These are phyloP conservation scores for Chromis chromis DNA, from an alignment of 2,797 vertebrate species.

Conservation along the genomic window DNA sequence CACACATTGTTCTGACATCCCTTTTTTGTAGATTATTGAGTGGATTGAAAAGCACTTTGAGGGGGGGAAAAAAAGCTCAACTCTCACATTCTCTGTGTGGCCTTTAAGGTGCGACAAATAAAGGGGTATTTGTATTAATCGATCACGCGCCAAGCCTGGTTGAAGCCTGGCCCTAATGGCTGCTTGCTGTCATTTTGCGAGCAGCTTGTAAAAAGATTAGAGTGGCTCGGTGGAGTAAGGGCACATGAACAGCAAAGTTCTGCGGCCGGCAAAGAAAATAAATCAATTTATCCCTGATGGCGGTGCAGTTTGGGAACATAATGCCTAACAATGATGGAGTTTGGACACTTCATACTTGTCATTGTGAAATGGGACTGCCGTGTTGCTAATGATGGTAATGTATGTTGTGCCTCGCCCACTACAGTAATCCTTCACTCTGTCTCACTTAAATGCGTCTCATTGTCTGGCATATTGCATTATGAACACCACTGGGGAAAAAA, in stretches of 20 bases:
- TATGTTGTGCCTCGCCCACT: conserved; percentile 80
- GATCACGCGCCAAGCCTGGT: conserved; percentile 73
- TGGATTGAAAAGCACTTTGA: conserved; percentile 74
- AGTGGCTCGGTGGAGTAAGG: conserved; percentile 71
- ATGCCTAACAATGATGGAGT: conserved; percentile 86
- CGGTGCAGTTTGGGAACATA: conserved; percentile 78
- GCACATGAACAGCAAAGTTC: conserved; percentile 78
- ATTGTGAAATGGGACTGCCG: conserved; percentile 83
- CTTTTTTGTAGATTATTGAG: conserved; percentile 69
- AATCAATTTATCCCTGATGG: conserved; percentile 83
- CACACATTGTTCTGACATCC: conserved; percentile 49
- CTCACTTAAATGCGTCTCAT: conserved; percentile 84
- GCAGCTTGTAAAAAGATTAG: conserved; percentile 80
- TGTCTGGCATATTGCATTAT: conserved; percentile 83
- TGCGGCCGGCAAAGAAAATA: conserved; percentile 76
- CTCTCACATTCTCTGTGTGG: conserved; percentile 66
- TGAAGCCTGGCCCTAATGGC: conserved; percentile 75
- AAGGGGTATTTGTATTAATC: conserved; percentile 79
- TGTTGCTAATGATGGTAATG: conserved; percentile 84
- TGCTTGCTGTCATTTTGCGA: conserved; percentile 80
- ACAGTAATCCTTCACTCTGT: conserved; percentile 83
- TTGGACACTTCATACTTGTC: conserved; percentile 86
- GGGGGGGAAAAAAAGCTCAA: conserved; percentile 27
- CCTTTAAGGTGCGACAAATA: conserved; percentile 78
- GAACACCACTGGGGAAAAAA: conserved; percentile 62